phyloP scores from a whole-genome alignment of 2,888 invertebrate species.

The Aproaerema taeniolella region DNA sequence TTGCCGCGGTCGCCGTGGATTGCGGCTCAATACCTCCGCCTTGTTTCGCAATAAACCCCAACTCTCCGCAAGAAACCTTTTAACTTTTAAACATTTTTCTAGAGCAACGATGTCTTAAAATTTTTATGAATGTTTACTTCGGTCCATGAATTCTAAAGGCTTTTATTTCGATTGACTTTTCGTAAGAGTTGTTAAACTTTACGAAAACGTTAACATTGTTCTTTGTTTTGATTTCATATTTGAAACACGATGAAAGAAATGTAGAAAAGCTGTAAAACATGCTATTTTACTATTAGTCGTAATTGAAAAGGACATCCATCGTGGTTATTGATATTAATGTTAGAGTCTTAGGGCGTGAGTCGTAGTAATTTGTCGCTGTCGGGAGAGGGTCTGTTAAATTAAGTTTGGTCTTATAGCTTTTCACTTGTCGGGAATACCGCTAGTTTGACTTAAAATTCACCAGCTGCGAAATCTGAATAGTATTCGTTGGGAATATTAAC shows the following conservation, averaged over 20 bases:
- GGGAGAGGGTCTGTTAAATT: slow-evolving; percentile 25
- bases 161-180: slow-evolving; percentile 1
- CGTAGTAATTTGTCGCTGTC: slow-evolving; percentile 33
- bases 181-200: background rate
- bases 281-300: too few relatives aligned
- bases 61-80: slow-evolving; percentile 14
- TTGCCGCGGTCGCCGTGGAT: slow-evolving; percentile 19
- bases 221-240: too few relatives aligned
- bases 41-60: slow-evolving; percentile 23
- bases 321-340: slow-evolving; percentile 32
- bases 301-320: slow-evolving; percentile 26
- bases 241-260: too few relatives aligned
- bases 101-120: slow-evolving; percentile 1
- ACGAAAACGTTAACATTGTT: too few relatives aligned
- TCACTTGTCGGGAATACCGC: background rate
- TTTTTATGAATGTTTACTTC: slow-evolving; percentile 5
- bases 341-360: slow-evolving; percentile 25
- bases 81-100: slow-evolving; percentile 13
- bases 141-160: background rate
- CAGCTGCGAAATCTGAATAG: slow-evolving; percentile 1
- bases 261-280: too few relatives aligned
- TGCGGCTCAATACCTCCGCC: slow-evolving; percentile 22
- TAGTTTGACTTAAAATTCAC: background rate
- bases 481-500: slow-evolving; percentile 19
- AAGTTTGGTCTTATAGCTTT: background rate